Base-by-base conservation (phyloP, 2,888 invertebrate species). In the Lepetodrilus schrolli region DNA sequence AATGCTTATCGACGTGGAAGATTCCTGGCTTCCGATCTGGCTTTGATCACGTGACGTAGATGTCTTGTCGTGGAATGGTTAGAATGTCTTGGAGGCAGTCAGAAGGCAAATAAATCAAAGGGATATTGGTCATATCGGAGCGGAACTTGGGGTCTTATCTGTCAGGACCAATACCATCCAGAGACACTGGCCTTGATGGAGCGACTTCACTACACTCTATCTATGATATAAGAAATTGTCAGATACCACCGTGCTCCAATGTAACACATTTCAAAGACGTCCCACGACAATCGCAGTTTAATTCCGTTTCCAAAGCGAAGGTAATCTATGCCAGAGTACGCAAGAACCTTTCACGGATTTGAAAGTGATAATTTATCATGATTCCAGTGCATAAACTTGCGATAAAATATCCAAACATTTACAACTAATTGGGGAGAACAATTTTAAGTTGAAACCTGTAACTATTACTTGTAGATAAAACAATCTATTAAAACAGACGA, bases 61-160 rank as follows among this genome's bases (percentile, higher is more conserved):
- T 2, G 34, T n/a, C 58, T 58, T 23, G 58, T 26, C 34, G 34
- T 30, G 58, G 58, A 58, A 58, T 58, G 58, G 58, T 34, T 34
- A 58, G 58, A 23, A 13, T 58, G 58, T 58, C 26, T 30, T 23
- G 17, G 17, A n/a, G 58, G 58, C 34, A 17, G 30, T 23, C 34
- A 30, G 17, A 26, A n/a, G 58, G 58, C 34, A 17, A 26, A 17
- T 58, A 30, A 30, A 58, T 17, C 30, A 58, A 58, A 13, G 30
- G 23, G 43, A 43, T 13, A 43, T 7, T 43, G 1, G 17, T 58
- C 58, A 58, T 30, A 58, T 34, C 58, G 4, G 34, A 58, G 34
- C 17, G 30, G 34, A 17, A 17, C 7, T 13, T 30, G 17, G 30
- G n/a, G 30, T 23, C 58, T 58, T 58, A 58, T 58, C 58, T 58